Conservation (phyloP, 2,888 invertebrate species). For the Petrolisthes manimaculis region DNA sequence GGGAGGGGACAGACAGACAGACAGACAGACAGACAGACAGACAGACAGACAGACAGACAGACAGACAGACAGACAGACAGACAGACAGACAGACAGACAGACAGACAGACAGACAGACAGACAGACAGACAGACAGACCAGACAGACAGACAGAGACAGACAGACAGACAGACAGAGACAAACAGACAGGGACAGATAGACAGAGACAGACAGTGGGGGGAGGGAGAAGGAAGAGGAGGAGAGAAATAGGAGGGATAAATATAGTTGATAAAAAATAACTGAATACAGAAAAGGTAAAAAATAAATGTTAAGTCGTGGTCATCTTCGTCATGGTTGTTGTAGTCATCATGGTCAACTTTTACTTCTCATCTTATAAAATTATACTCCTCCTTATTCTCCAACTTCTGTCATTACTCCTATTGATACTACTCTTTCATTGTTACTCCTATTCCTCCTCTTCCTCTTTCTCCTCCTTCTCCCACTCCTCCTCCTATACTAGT, state of each 20-base stretch:
- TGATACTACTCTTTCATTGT: neutral
- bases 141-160: neutral
- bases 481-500: slow-evolving; percentile 14
- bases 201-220: neutral
- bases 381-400: neutral
- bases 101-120: neutral
- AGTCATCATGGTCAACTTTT: neutral
- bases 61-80: slow-evolving; percentile 4
- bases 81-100: neutral
- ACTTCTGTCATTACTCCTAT: neutral
- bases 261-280: no score
- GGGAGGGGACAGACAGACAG: neutral
- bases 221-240: neutral
- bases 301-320: neutral
- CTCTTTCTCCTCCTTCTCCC: slow-evolving; percentile 14
- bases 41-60: neutral
- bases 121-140: neutral
- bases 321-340: neutral
- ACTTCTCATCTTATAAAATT: no score
- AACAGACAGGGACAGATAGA: neutral
- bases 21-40: neutral
- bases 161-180: neutral
- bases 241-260: neutral
- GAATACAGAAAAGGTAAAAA: neutral
- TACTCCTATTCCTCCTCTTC: slow-evolving; percentile 8